phyloP scores from a whole-genome alignment of 1,140 invertebrate species.

The Eurosta solidaginis region DNA sequence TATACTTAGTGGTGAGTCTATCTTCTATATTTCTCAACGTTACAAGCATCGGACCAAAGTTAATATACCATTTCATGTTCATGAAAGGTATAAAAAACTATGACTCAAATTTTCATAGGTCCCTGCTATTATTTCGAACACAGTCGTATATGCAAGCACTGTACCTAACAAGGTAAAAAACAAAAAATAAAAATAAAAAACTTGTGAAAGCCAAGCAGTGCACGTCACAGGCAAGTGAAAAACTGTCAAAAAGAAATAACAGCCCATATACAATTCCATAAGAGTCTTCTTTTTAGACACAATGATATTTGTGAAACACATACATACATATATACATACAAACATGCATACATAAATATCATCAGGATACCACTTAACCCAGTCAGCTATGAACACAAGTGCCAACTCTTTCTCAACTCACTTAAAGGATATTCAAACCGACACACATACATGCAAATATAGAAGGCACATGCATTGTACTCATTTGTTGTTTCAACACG shows the following conservation, averaged over 20 bases:
- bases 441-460: not conserved
- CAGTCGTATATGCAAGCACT: not conserved
- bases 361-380: slow-evolving; percentile 17
- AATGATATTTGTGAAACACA: slow-evolving; percentile 5
- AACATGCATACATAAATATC: too few species aligned
- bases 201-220: not conserved
- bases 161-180: not conserved
- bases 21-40: too few species aligned
- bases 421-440: not conserved
- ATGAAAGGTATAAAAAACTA: too few species aligned
- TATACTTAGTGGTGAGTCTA: too few species aligned
- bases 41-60: too few species aligned
- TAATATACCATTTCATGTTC: too few species aligned
- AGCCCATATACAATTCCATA: not conserved
- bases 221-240: slow-evolving; percentile 6
- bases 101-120: too few species aligned
- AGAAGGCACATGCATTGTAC: not conserved
- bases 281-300: slow-evolving; percentile 10
- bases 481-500: too few species aligned
- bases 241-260: not conserved
- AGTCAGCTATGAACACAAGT: slow-evolving; percentile 16
- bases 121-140: too few species aligned
- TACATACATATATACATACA: not conserved
- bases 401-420: not conserved
- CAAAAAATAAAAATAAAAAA: not conserved